A percentile compares a stretch with the other conserved stretches of the same genome.
phyloP scores from a whole-genome alignment of 2,888 invertebrate species.

The Molanna angustata region DNA sequence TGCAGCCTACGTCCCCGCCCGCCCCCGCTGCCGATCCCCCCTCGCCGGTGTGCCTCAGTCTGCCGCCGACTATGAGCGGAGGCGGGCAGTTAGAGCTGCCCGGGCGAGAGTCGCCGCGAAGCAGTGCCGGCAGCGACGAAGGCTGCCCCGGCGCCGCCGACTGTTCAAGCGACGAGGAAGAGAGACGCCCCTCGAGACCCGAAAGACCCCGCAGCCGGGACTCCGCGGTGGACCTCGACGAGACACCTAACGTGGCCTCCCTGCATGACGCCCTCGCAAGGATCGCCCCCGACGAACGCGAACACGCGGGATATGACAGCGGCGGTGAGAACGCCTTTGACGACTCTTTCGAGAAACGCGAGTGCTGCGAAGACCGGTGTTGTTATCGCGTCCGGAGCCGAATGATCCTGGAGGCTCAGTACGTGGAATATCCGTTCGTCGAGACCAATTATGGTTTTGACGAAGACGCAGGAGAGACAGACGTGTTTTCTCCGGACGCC shows the following conservation, averaged over 20 bases:
- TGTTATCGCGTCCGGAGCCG: conserved; percentile 22
- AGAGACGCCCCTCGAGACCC: conserved; percentile 49
- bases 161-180: conserved; percentile 50
- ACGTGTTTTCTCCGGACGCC: conserved; percentile 14
- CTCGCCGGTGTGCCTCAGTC: conserved; percentile 40
- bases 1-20: conserved; percentile 31
- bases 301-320: conserved; percentile 14
- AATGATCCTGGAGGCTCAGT: conserved; percentile 59
- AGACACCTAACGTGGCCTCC: conserved; percentile 37
- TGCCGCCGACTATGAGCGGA: not conserved
- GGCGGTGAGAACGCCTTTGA: conserved; percentile 17
- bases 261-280: conserved; percentile 19
- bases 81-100: conserved; percentile 1
- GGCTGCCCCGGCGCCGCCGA: conserved; percentile 43
- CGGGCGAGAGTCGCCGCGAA: conserved; percentile 27
- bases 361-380: conserved; percentile 24
- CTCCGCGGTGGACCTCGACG: conserved; percentile 56
- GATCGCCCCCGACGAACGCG: conserved; percentile 2
- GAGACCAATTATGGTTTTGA: no score
- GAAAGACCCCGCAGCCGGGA: conserved; percentile 48
- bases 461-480: conserved; percentile 16
- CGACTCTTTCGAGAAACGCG: conserved; percentile 17
- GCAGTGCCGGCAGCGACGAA: conserved; percentile 39
- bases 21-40: conserved; percentile 24
- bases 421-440: conserved; percentile 50